Evolutionary conservation across 2,888 invertebrate genomes (phyloP).

Genomic region (Drosophila bunnanda): DNA sequence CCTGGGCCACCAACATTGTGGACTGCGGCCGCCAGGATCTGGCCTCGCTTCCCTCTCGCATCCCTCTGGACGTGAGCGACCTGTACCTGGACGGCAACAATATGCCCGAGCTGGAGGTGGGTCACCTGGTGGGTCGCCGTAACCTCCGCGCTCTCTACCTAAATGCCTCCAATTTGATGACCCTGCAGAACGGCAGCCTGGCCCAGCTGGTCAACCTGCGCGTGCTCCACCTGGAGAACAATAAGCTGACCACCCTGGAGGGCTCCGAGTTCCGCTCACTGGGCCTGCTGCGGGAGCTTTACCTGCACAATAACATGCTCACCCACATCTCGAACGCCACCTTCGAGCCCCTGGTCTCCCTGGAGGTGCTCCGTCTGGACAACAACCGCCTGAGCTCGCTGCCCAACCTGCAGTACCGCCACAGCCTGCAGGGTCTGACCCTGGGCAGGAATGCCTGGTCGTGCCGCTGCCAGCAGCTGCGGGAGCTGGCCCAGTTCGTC

Average conservation of each 20-base stretch:
- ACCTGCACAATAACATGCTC: constrained; percentile 93
- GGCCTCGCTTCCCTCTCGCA: constrained; percentile 87
- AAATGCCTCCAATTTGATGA: constrained; percentile 93
- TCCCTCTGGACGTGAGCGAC: constrained; percentile 97
- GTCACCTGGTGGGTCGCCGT: constrained; percentile 95
- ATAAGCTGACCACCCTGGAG: constrained; percentile 91
- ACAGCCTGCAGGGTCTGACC: constrained; percentile 89
- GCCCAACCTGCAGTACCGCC: constrained; percentile 85
- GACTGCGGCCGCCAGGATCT: constrained; percentile 90
- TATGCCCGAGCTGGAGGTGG: constrained; percentile 92
- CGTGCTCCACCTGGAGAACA: constrained; percentile 93
- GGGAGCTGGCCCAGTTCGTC: constrained; percentile 92
- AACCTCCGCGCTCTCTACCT: constrained; percentile 94
- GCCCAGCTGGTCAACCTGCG: constrained; percentile 92
- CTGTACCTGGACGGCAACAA: constrained; percentile 96
- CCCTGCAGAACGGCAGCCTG: constrained; percentile 95
- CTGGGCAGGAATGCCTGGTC: constrained; percentile 95
- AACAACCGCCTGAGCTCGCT: constrained; percentile 90
- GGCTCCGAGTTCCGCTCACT: constrained; percentile 94
- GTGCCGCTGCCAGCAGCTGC: constrained; percentile 95
- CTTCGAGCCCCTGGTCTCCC: constrained; percentile 90
- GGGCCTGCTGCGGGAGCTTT: constrained; percentile 91
- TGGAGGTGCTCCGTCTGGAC: constrained; percentile 92
- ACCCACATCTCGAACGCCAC: constrained; percentile 92
- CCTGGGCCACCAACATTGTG: constrained; percentile 96